Percentiles rank a stretch among this genome's conserved stretches.
Conservation (phyloP, 2,888 invertebrate genomes). For the Camptogramma bilineatum region DNA sequence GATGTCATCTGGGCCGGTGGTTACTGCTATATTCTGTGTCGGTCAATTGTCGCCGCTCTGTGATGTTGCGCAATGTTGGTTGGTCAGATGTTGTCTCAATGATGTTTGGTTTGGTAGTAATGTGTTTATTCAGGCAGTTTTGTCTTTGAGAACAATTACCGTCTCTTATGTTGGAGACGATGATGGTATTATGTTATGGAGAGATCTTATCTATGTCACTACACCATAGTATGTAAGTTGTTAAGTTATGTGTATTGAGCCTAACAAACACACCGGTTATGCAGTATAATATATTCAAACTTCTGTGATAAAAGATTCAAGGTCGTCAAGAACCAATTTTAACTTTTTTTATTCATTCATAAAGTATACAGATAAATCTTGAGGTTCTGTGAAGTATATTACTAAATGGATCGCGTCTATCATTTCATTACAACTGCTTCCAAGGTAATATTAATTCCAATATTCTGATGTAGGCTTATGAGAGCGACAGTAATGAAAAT, state of each 20-base stretch:
- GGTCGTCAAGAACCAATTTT: background rate
- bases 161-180: constrained; percentile 1
- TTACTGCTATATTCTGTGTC: constrained; percentile 23
- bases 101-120: constrained; percentile 26
- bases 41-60: constrained; percentile 38
- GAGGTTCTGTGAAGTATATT: background rate
- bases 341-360: background rate
- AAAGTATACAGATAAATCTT: background rate
- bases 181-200: background rate
- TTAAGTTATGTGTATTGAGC: background rate
- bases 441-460: constrained; percentile 30
- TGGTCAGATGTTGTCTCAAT: constrained; percentile 27
- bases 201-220: constrained; percentile 13
- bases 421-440: constrained; percentile 23
- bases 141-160: constrained; percentile 22
- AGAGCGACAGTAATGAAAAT: constrained; percentile 25
- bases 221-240: background rate
- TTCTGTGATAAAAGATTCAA: background rate
- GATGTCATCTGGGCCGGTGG: constrained; percentile 47
- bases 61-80: constrained; percentile 33
- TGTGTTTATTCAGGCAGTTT: constrained; percentile 21
- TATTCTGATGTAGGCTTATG: constrained; percentile 18
- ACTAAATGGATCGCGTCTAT: constrained; percentile 20
- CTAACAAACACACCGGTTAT: background rate
- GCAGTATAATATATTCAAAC: background rate